Evolutionary conservation across 2,888 invertebrate species (phyloP), one percentile per base, ranked within the genome.

Genomic region (Nematopogon swammerdamellus): DNA sequence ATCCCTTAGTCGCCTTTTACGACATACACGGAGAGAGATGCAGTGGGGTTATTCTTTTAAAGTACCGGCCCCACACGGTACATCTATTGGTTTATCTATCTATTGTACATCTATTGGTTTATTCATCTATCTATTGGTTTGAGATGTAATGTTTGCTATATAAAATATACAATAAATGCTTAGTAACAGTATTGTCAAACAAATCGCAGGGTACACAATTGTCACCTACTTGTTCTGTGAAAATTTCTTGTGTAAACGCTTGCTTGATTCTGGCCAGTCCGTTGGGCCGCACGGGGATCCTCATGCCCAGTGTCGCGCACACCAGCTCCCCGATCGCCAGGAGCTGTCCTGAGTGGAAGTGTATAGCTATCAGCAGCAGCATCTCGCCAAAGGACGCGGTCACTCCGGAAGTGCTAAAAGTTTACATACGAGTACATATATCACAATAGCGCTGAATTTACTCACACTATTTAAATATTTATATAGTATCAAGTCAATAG

Each of bases 211-310:
- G 36, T 36, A 36, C n/a, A 8, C 8, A 14, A 36, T 25, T 25
- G 5, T 25, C 25, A 25, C 36, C 50, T 70, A 86, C 87, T 82
- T 97, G 95, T 69, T 97, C 97, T 0, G 96, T 96, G 64, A 97
- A 97, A 56, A 98, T 92, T 67, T 97, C 97, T 63, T 95, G 95
- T 0, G 93, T 96, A 64, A 98, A 97, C 29, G 97, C 91, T 63
- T 92, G 91, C 65, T 95, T 95, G 74, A 95, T 92, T 49, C 92
- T 82, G 1, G 89, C 89, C 57, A 95, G 86, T 59, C 92, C 93
- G 61, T 93, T 95, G 11, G 92, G 89, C 25, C 95, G 76, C 45
- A 91, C 90, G 0, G 91, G 89, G 52, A 95, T 91, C 65, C 97
- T 95, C 95, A 98, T 96, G 19, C 96, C 95, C 2, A 98, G 76